Conservation (phyloP, 2,113 vertebrate species). For the Carlito syrichta region DNA sequence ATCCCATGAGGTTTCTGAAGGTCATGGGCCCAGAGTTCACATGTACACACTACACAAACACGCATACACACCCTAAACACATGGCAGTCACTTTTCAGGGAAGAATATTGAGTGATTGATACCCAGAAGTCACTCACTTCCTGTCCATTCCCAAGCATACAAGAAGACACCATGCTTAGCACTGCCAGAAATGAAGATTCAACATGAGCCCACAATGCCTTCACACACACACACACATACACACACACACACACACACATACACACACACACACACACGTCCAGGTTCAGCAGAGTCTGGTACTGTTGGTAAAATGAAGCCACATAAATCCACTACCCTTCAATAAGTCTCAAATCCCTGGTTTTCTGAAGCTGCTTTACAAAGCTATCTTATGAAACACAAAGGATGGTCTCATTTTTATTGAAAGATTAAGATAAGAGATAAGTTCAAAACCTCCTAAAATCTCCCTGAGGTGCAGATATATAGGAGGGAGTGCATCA, state of each 20-base stretch:
- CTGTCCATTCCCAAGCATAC: neutral
- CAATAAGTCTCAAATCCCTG: constrained; percentile 22
- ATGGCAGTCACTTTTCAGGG: neutral
- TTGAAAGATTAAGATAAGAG: constrained; percentile 63
- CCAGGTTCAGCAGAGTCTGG: neutral
- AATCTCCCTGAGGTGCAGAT: constrained; percentile 37
- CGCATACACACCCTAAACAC: neutral
- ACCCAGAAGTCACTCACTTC: neutral
- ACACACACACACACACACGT: neutral
- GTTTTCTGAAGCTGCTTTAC: constrained; percentile 43
- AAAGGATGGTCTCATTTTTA: constrained; percentile 46
- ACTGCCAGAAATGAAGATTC: neutral
- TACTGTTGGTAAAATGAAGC: neutral
- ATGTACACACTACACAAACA: neutral
- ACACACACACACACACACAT: neutral
- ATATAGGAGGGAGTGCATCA: neutral
- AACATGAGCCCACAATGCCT: neutral
- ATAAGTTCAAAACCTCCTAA: constrained; percentile 62
- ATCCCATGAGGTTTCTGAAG: neutral
- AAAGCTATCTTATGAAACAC: constrained; percentile 51
- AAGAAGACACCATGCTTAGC: neutral
- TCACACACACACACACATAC: neutral
- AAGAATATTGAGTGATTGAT: neutral
- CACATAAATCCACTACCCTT: constrained; percentile 21
- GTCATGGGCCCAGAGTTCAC: neutral